Evolutionary conservation across 2,113 vertebrate species (phyloP), one percentile per base, ranked within the genome.

Genomic region (Rhynchopsitta pachyrhyncha): DNA sequence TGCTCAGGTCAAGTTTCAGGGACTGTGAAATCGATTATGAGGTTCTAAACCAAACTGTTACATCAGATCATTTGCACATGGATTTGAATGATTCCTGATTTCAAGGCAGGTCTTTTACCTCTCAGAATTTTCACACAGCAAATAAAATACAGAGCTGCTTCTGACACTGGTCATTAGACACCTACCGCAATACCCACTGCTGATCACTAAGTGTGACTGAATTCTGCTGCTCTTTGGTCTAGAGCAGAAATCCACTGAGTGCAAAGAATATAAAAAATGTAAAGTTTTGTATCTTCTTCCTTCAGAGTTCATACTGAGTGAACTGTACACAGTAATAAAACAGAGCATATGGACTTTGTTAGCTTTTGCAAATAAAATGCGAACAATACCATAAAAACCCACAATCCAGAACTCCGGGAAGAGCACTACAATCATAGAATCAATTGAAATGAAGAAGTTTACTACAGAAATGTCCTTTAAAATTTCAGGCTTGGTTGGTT

Each of bases 201-300:
- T 52, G 9, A 47, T 63, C 11, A 42, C 7, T 28, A 41, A 33
- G 4, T 0, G 0, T 27, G 47, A 70, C 13, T 57, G 74, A 47
- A 75, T 41, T 62, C 7, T 67, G 46, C 37, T 79, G 50, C 50
- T 63, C 7, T 76, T 88, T 78, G 31, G 18, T 53, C 52, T 86
- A 71, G 50, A 35, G 85, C n/a, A 82, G 22, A 59, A 67, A 88
- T 55, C 16, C 11, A 29, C 24, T 15, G 27, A 84, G 17, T 39
- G 10, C 31, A 35, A 82, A 52, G 27, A 75, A 55, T 28, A 4
- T 23, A 20, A n/a, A 31, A 88, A 75, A 16, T 22, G 41, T 15
- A 8, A 78, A 33, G 18, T 37, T 79, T 55, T 49, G 8, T 64
- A 28, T 52, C 9, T 25, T 39, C 24, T 55, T 66, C 35, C 41